phyloP scores from a whole-genome alignment of 2,797 vertebrate species.

The Setipinna tenuifilis region DNA sequence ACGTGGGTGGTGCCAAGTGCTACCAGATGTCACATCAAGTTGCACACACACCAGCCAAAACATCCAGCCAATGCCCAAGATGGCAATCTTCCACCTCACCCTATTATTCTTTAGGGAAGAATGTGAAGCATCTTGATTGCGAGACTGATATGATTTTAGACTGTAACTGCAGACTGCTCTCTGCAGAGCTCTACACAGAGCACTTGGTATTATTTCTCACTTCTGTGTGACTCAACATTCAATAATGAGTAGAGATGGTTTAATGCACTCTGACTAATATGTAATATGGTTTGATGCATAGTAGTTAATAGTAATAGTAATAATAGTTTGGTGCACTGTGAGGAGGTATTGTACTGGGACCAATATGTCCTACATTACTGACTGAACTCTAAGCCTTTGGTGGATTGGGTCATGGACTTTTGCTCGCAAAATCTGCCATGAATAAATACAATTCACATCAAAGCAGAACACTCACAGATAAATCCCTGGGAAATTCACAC shows the following conservation, averaged over 20 bases:
- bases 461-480: background rate
- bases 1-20: conserved; percentile 3
- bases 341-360: too few species aligned
- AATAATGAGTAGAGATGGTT: background rate
- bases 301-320: too few species aligned
- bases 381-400: background rate
- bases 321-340: too few species aligned
- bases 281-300: too few species aligned
- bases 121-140: background rate
- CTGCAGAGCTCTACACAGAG: background rate
- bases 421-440: background rate
- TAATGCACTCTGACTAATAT: background rate
- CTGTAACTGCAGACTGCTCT: background rate
- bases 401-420: background rate
- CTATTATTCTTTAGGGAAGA: background rate
- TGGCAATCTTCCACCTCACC: background rate
- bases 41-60: background rate
- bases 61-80: background rate
- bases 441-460: background rate
- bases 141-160: background rate
- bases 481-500: background rate
- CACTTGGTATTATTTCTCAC: background rate
- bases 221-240: background rate
- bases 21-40: conserved; percentile 31
- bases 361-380: background rate